A percentile compares a stretch with the other conserved stretches of the same genome.
Evolutionary conservation across 2,888 invertebrate genomes (phyloP).

Genomic region (Psylliodes chrysocephalus): DNA sequence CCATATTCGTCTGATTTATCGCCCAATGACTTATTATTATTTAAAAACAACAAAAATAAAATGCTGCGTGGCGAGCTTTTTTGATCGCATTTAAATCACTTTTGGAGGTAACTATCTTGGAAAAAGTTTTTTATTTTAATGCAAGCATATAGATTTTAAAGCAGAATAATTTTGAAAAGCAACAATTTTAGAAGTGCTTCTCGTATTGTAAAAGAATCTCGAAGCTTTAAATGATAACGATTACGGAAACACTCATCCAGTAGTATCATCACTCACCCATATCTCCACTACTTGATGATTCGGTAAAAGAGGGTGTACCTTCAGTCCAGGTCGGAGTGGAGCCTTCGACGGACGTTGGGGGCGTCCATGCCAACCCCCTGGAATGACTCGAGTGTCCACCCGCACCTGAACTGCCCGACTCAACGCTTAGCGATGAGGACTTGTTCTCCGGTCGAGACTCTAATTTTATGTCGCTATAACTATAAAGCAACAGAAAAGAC

Average conservation of each 20-base stretch:
- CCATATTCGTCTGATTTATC: too few relatives aligned
- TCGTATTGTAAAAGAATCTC: background rate
- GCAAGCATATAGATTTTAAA: too few relatives aligned
- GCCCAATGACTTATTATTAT: too few relatives aligned
- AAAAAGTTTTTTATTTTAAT: too few relatives aligned
- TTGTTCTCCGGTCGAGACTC: conserved; percentile 71
- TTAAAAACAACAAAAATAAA: too few relatives aligned
- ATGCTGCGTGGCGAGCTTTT: too few relatives aligned
- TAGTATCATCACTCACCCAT: conserved; percentile 74
- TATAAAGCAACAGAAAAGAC: conserved; percentile 55
- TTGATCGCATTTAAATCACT: too few relatives aligned
- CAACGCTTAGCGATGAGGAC: conserved; percentile 73
- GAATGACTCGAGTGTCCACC: conserved; percentile 65
- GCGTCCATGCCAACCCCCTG: conserved; percentile 80
- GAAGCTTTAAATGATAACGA: background rate
- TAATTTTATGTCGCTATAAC: conserved; percentile 79
- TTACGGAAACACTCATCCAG: conserved; percentile 13
- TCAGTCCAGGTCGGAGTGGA: conserved; percentile 99
- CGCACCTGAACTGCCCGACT: conserved; percentile 67
- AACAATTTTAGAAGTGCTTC: too few relatives aligned
- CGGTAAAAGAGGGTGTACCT: conserved; percentile 97
- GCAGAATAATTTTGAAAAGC: too few relatives aligned
- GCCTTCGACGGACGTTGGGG: conserved; percentile 86
- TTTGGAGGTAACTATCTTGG: too few relatives aligned
- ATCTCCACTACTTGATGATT: conserved; percentile 94